A percentile compares a stretch with the other conserved stretches of the same genome.
Evolutionary conservation across 2,113 vertebrate species (phyloP).

Genomic region (Channa argus): DNA sequence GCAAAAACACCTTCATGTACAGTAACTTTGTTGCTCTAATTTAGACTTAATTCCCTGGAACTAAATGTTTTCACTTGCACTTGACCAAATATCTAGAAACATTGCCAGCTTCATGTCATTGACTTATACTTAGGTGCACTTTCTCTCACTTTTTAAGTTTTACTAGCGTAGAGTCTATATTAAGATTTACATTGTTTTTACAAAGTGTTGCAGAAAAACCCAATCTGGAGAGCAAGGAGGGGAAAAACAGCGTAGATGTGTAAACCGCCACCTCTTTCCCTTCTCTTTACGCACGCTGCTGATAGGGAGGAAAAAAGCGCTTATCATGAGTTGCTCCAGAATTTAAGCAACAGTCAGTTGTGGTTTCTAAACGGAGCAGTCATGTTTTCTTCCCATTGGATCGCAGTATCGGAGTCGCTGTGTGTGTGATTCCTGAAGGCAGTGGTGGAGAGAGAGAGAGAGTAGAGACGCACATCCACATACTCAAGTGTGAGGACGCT

Average conservation of each 20-base stretch:
- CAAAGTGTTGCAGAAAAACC: constrained; percentile 6
- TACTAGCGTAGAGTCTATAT: neutral
- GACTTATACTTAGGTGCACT: no score
- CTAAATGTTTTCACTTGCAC: neutral
- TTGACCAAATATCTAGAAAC: neutral
- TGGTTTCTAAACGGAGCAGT: constrained; percentile 57
- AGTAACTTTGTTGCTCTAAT: no score
- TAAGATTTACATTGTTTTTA: neutral
- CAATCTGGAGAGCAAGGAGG: constrained; percentile 11
- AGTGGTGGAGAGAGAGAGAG: constrained; percentile 6
- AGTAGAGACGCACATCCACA: constrained; percentile 28
- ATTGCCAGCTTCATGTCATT: neutral
- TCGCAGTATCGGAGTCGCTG: constrained; percentile 34
- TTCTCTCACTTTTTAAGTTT: neutral
- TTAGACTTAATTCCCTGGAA: neutral
- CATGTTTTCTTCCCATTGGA: constrained; percentile 46
- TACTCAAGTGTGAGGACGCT: constrained; percentile 23
- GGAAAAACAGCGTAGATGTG: constrained; percentile 37
- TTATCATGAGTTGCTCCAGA: constrained; percentile 17
- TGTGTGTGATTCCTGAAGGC: constrained; percentile 6
- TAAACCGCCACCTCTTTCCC: constrained; percentile 16
- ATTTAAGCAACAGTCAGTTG: constrained; percentile 13
- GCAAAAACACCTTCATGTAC: neutral
- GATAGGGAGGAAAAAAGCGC: constrained; percentile 33
- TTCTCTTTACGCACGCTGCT: constrained; percentile 19